A percentile compares a stretch with the other conserved stretches of the same genome.
phyloP scores from a whole-genome alignment of 2,113 vertebrate genomes.

The Nerophis lumbriciformis region DNA sequence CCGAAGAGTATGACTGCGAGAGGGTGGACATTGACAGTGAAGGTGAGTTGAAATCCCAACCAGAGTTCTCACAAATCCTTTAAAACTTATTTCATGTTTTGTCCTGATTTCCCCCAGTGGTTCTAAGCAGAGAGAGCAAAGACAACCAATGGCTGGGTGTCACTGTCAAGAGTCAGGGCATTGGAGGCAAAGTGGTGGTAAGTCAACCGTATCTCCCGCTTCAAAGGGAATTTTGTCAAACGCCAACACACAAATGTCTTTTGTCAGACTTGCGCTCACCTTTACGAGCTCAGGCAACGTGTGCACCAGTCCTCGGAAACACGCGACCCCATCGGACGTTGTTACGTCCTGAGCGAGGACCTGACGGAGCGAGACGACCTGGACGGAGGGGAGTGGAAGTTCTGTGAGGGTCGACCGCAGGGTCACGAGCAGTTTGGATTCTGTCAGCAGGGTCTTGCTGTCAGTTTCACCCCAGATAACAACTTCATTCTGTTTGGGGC shows the following conservation, averaged over 20 bases:
- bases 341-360: slow-evolving; percentile 90
- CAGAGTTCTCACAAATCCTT: background rate
- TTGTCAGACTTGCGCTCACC: slow-evolving; percentile 85
- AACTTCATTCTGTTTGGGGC: slow-evolving; percentile 90
- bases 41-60: slow-evolving; percentile 60
- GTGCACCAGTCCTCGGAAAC: slow-evolving; percentile 84
- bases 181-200: slow-evolving; percentile 91
- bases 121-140: slow-evolving; percentile 80
- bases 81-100: background rate
- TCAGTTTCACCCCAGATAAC: slow-evolving; percentile 86
- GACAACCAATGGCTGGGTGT: slow-evolving; percentile 96
- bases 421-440: slow-evolving; percentile 92
- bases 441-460: slow-evolving; percentile 91
- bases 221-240: background rate
- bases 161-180: slow-evolving; percentile 88
- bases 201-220: slow-evolving; percentile 53
- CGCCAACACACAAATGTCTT: background rate
- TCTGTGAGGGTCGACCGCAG: slow-evolving; percentile 87
- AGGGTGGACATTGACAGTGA: slow-evolving; percentile 83
- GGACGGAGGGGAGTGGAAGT: slow-evolving; percentile 93
- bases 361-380: slow-evolving; percentile 79
- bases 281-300: slow-evolving; percentile 84
- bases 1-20: slow-evolving; percentile 80
- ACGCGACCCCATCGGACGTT: slow-evolving; percentile 86
- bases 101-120: slow-evolving; percentile 60